A percentile compares a stretch with the other conserved stretches of the same genome.
Conservation (phyloP, 2,888 invertebrate genomes). For the Julus scanicus region DNA sequence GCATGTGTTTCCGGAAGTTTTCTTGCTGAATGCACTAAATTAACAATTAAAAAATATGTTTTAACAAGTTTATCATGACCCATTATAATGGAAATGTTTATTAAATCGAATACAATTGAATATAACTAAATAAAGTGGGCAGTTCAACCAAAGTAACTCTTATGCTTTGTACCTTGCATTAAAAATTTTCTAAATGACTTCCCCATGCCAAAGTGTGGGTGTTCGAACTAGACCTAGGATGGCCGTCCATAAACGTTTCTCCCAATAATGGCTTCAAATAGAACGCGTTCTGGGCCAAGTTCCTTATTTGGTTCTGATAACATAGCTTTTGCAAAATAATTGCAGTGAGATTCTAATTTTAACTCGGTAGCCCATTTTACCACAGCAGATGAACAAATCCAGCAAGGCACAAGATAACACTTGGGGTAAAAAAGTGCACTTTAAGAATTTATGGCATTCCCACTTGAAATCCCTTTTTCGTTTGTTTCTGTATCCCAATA, state of each 20-base stretch:
- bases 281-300: background rate
- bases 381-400: background rate
- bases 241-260: background rate
- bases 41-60: conserved; percentile 1
- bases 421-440: background rate
- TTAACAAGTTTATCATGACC: background rate
- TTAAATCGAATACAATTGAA: background rate
- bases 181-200: background rate
- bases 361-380: conserved; percentile 30
- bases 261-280: conserved; percentile 1
- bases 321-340: conserved; percentile 30
- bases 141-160: background rate
- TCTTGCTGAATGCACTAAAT: conserved; percentile 71
- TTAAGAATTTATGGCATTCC: background rate
- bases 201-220: background rate
- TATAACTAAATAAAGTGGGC: background rate
- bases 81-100: background rate
- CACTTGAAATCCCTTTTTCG: conserved; percentile 5
- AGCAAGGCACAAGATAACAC: background rate
- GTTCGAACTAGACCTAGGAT: conserved; percentile 30
- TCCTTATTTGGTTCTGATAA: conserved; percentile 39
- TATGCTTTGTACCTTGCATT: background rate
- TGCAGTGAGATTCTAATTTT: background rate
- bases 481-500: background rate
- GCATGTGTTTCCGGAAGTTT: conserved; percentile 70